A percentile compares a stretch with the other conserved stretches of the same genome.
Conservation (phyloP, 2,797 vertebrate species). For the Oryzias sinensis region DNA sequence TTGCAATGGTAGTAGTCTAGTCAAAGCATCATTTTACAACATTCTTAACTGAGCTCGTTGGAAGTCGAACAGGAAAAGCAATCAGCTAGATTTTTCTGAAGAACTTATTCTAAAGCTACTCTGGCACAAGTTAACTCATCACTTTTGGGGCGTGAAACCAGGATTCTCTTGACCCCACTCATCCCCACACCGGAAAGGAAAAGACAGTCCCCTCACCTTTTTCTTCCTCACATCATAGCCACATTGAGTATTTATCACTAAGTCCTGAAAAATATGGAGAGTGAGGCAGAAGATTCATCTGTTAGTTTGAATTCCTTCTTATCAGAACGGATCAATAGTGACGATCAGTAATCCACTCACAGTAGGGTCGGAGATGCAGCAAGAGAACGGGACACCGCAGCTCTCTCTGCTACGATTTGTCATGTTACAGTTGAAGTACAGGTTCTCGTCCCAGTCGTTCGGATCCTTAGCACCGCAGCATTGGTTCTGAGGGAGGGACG, state of each 20-base stretch:
- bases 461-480: constrained; percentile 78
- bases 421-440: constrained; percentile 75
- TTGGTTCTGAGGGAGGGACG: constrained; percentile 58
- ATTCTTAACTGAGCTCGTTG: too few relatives aligned
- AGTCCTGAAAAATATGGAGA: constrained; percentile 47
- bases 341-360: constrained; percentile 35
- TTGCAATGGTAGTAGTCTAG: too few relatives aligned
- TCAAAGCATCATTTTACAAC: too few relatives aligned
- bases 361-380: constrained; percentile 62
- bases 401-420: constrained; percentile 79
- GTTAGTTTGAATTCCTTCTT: too few relatives aligned
- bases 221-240: constrained; percentile 65
- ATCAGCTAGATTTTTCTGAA: too few relatives aligned
- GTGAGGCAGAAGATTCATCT: too few relatives aligned
- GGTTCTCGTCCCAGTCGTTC: constrained; percentile 73
- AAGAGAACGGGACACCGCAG: constrained; percentile 70
- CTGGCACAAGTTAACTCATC: too few relatives aligned
- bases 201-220: constrained; percentile 44
- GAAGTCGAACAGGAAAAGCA: too few relatives aligned
- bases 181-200: too few relatives aligned
- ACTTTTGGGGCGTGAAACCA: too few relatives aligned
- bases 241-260: constrained; percentile 73
- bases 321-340: background rate
- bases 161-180: too few relatives aligned
- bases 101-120: too few relatives aligned